Evolutionary conservation across 2,888 invertebrate species (phyloP).

Genomic region (Aphodius sticticus): DNA sequence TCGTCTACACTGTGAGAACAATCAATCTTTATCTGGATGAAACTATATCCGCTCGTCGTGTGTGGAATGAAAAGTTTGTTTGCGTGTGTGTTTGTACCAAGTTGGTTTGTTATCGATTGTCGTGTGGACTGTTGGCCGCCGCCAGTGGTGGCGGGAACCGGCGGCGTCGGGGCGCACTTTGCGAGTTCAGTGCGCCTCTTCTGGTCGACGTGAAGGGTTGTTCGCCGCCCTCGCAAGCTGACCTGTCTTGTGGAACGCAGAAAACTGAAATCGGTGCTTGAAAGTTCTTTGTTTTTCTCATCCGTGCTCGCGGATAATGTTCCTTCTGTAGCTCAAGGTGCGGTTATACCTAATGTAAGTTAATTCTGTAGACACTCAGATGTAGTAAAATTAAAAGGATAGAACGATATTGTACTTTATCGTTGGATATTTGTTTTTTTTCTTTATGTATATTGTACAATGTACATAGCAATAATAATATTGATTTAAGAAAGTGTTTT

Average conservation of each 20-base stretch:
- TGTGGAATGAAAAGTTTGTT: neutral
- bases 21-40: too few species aligned
- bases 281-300: neutral
- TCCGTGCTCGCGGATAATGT: neutral
- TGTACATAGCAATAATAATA: too few species aligned
- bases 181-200: constrained; percentile 21
- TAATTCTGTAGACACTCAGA: neutral
- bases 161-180: neutral
- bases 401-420: too few species aligned
- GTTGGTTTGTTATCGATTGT: constrained; percentile 4
- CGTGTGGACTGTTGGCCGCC: neutral
- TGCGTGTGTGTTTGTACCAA: neutral
- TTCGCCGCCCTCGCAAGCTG: neutral
- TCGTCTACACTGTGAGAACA: too few species aligned
- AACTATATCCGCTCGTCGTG: neutral
- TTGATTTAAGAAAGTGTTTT: too few species aligned
- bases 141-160: neutral
- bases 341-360: neutral
- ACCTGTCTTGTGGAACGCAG: neutral
- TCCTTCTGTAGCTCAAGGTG: neutral
- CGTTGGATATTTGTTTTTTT: too few species aligned
- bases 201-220: constrained; percentile 7
- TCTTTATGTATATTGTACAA: too few species aligned
- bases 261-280: neutral
- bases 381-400: too few species aligned